Conservation (phyloP, 1,140 invertebrate species). For the Leptopilina clavipes region DNA sequence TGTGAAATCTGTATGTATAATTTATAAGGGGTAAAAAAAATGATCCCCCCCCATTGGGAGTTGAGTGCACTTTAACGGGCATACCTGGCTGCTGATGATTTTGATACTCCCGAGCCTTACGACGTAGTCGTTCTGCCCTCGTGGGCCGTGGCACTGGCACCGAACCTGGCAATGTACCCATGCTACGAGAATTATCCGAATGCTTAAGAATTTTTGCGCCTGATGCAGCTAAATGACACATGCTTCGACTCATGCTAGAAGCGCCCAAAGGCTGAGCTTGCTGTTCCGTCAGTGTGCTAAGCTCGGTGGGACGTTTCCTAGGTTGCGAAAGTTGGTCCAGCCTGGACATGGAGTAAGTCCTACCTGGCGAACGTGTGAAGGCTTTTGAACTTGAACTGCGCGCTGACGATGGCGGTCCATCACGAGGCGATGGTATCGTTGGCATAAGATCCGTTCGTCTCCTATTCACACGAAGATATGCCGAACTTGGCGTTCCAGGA, state of each 20-base stretch:
- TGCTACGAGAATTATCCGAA: slow-evolving; percentile 76
- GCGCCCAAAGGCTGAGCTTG: slow-evolving; percentile 69
- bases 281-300: slow-evolving; percentile 74
- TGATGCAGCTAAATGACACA: slow-evolving; percentile 79
- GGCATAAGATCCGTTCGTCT: slow-evolving; percentile 92
- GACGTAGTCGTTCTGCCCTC: slow-evolving; percentile 76
- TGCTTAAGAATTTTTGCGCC: slow-evolving; percentile 68
- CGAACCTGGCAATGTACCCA: slow-evolving; percentile 72
- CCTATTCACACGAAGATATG: slow-evolving; percentile 84
- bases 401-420: slow-evolving; percentile 74
- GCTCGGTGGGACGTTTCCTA: slow-evolving; percentile 77
- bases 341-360: slow-evolving; percentile 93
- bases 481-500: slow-evolving; percentile 71
- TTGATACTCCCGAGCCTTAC: slow-evolving; percentile 73
- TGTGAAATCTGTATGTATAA: no score
- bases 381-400: slow-evolving; percentile 76
- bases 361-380: slow-evolving; percentile 85
- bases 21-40: no score
- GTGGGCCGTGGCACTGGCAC: slow-evolving; percentile 73
- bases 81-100: slow-evolving; percentile 72
- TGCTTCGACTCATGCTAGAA: slow-evolving; percentile 80
- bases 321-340: slow-evolving; percentile 89
- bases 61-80: slow-evolving; percentile 66
- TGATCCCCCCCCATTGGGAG: slow-evolving; percentile 42
- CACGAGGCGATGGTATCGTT: slow-evolving; percentile 86